A percentile compares a stretch with the other conserved stretches of the same genome.
Conservation (phyloP, 2,888 invertebrate species). For the Abrostola triplasia region DNA sequence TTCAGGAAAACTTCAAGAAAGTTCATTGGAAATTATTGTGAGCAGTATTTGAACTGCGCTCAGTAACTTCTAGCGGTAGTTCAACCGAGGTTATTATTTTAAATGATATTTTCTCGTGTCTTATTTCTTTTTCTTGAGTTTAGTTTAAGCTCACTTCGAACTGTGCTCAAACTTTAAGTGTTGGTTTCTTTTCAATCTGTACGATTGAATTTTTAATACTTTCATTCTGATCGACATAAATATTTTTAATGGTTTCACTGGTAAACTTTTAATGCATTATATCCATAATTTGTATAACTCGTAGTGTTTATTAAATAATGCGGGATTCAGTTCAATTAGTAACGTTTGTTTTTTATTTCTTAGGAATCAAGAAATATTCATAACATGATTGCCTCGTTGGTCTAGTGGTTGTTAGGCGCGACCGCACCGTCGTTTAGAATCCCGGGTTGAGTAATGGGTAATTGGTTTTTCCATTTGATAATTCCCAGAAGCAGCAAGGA, state of each 20-base stretch:
- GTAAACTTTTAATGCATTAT: too few relatives aligned
- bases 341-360: too few relatives aligned
- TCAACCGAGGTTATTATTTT: conserved; percentile 29
- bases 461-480: too few relatives aligned
- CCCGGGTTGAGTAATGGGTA: too few relatives aligned
- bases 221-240: background rate
- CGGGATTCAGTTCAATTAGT: too few relatives aligned
- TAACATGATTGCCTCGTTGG: too few relatives aligned
- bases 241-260: background rate
- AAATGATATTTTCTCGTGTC: conserved; percentile 19
- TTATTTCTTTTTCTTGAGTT: conserved; percentile 18
- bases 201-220: background rate
- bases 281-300: too few relatives aligned
- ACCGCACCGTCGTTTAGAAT: too few relatives aligned
- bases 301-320: too few relatives aligned
- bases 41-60: conserved; percentile 16
- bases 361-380: too few relatives aligned
- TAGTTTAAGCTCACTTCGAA: conserved; percentile 9
- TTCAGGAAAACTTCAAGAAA: conserved; percentile 19
- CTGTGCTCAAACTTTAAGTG: conserved; percentile 2
- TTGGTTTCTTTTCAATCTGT: conserved; percentile 3
- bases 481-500: too few relatives aligned
- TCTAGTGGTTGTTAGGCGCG: too few relatives aligned
- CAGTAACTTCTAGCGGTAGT: conserved; percentile 26
- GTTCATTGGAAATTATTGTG: conserved; percentile 26